Evolutionary conservation across 1,140 invertebrate genomes (phyloP), one percentile per base, ranked within the genome.

Genomic region (Heliothis virescens): DNA sequence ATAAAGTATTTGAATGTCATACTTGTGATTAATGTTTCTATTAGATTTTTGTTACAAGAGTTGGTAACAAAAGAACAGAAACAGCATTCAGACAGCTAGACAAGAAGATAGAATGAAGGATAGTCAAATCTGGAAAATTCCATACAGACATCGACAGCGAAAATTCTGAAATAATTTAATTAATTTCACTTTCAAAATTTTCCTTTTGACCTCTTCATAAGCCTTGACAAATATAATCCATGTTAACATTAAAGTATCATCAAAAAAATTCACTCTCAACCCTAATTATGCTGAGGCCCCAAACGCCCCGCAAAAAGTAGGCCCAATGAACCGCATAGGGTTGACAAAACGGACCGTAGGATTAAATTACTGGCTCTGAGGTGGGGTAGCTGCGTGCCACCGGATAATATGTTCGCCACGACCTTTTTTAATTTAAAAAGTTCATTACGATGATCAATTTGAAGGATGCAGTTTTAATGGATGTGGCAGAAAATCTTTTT

Each of bases 391-490:
- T 26, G 21, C 79, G 79, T 75, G 78, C 69, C 63, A 16, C 26
- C 48, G 75, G 69, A 65, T 84, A 81, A 84, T 84, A 85, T 80
- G 81, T 83, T 75, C 75, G 79, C 48, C 52, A 3, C 50, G 76
- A 76, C 79, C 83, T 78, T 80, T 85, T 85, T 83, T 83, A 81
- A 85, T 79, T 83, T 83, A 81, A 83, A 85, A 85, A 81, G 79
- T 85, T 85, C 81, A 85, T 85, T 79, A 80, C 65, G 55, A 34
- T 52, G 47, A 16, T 18, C 55, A 47, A 15, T 18, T 41, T 15
- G 26, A 21, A 16, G 13, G 67, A 62, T 60, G 55, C 57, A 59
- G 11, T 13, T 13, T 59, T 13, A 41, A 53, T 79, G 63, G 77
- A 79, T 60, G 55, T 79, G 77, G 5, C 5, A 2, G 41, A 34